Conservation (phyloP, 2,888 invertebrate genomes). For the Drosophila picticornis region DNA sequence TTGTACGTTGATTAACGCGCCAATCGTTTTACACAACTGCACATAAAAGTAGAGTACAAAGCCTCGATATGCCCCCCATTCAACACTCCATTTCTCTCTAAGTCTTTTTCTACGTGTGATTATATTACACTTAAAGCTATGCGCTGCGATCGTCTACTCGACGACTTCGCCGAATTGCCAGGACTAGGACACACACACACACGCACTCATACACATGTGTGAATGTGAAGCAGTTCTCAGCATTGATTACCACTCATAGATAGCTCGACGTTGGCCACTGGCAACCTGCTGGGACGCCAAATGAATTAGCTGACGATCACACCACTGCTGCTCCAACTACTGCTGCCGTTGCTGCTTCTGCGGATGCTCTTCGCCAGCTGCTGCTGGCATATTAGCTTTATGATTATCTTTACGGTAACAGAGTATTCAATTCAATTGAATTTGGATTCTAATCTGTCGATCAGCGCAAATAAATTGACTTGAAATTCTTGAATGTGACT, state of each 20-base stretch:
- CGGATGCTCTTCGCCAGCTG: constrained; percentile 19
- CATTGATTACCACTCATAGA: constrained; percentile 82
- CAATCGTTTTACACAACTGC: constrained; percentile 79
- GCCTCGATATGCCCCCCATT: constrained; percentile 55
- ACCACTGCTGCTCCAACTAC: constrained; percentile 30
- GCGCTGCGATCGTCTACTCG: constrained; percentile 40
- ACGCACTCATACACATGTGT: constrained; percentile 15
- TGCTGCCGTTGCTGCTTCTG: constrained; percentile 41
- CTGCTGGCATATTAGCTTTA: constrained; percentile 33
- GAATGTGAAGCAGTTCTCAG: constrained; percentile 67
- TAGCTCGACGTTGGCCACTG: constrained; percentile 51
- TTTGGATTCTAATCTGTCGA: neutral
- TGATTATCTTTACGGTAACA: constrained; percentile 3
- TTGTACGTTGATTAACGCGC: constrained; percentile 83
- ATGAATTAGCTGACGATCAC: constrained; percentile 78
- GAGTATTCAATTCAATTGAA: neutral
- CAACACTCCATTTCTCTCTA: neutral
- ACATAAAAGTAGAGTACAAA: constrained; percentile 58
- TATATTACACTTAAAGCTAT: constrained; percentile 74
- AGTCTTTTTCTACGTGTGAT: constrained; percentile 67
- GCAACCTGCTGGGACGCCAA: constrained; percentile 80
- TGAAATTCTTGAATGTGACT: neutral
- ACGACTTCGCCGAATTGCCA: constrained; percentile 61
- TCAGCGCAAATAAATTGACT: neutral
- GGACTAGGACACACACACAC: constrained; percentile 40